phyloP scores from a whole-genome alignment of 1,140 invertebrate species.

The Riptortus pedestris region DNA sequence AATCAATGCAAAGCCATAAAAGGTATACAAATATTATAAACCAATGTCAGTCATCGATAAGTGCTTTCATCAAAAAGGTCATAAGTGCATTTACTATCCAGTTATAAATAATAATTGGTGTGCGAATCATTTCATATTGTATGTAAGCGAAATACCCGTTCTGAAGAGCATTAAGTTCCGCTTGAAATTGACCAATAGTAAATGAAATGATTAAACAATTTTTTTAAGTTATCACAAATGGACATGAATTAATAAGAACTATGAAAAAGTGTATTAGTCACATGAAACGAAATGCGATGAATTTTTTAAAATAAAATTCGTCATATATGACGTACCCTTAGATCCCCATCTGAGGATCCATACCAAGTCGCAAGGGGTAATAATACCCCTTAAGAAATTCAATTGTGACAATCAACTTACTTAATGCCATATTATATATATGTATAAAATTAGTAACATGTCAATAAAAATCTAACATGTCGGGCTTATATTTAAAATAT shows the following conservation, averaged over 20 bases:
- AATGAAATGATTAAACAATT: not conserved
- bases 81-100: not conserved
- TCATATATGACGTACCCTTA: slow-evolving; percentile 21
- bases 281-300: not conserved
- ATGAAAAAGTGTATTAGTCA: not conserved
- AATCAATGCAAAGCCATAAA: not conserved
- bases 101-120: not conserved
- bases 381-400: slow-evolving; percentile 1
- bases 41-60: slow-evolving; percentile 6
- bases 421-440: not conserved
- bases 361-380: not conserved
- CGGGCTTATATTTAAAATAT: not conserved
- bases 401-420: not conserved
- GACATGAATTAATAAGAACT: not conserved
- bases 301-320: slow-evolving; percentile 6
- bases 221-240: slow-evolving; percentile 1
- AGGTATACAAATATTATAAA: not conserved
- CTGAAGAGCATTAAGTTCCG: not conserved
- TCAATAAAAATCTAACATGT: slow-evolving; percentile 1
- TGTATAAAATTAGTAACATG: not conserved
- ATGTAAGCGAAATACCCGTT: too few relatives aligned
- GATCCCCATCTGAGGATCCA: slow-evolving; percentile 1
- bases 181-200: not conserved
- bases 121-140: not conserved
- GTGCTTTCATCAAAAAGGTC: not conserved